Evolutionary conservation across 1,140 invertebrate genomes (phyloP), one percentile per base, ranked within the genome.

Genomic region (Drosophila tristis): DNA sequence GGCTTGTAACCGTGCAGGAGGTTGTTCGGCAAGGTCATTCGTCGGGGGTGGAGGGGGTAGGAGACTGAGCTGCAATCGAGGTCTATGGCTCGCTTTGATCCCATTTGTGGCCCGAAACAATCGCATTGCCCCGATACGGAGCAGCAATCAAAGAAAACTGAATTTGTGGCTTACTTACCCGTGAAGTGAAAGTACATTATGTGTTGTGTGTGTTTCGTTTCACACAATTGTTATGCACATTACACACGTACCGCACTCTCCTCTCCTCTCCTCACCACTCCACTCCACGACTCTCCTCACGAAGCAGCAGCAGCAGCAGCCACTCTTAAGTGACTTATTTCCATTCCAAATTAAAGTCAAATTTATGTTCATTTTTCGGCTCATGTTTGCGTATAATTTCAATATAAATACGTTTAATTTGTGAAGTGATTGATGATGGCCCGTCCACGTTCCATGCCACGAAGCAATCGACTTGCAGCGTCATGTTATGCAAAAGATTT

Each of bases 161-260:
- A 70, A 70, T 58, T 77, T 76, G 73, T 78, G 66, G 57, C 48
- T 89, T 81, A 89, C 63, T 77, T 78, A 78, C 75, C 79, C 66
- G 65, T 89, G 67, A 87, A 87, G 82, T 87, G 82, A 87, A 87
- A 87, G 82, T 87, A 78, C 62, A 87, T 73, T 64, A 87, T 82
- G 79, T 82, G 75, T 77, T 56, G 49, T 25, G 25, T 48, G 16
- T 48, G 47, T 54, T 29, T 54, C 51, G 35, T n/a, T 13, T 35
- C 74, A 78, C 44, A 62, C 80, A 85, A 85, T 80, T 77, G 80
- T 80, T 80, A 80, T 85, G 76, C 80, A 66, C 71, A 63, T 51
- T 54, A 60, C 68, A 76, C 60, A 62, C 53, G 58, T 66, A 67
- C 35, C 35, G 11, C 35, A 39, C 35, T 13, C 35, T 7, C 26